Percentiles rank a stretch among this genome's conserved stretches.
phyloP scores from a whole-genome alignment of 1,140 invertebrate genomes.

The Drosophila chauvacae region DNA sequence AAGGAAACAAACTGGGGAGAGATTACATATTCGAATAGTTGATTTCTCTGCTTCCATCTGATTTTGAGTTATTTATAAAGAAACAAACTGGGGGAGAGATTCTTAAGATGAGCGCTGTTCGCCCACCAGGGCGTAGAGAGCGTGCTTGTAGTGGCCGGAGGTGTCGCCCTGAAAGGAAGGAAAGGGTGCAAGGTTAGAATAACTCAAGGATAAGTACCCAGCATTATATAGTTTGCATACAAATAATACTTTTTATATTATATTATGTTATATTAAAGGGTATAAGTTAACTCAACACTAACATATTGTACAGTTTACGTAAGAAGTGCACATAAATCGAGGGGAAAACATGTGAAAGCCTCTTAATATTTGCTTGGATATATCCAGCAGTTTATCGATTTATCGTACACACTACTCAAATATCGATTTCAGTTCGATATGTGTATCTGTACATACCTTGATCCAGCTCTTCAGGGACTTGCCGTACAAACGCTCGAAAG shows the following conservation, averaged over 20 bases:
- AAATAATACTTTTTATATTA: no score
- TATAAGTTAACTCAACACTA: no score
- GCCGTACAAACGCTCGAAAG: constrained; percentile 91
- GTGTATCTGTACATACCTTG: constrained; percentile 86
- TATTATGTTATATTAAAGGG: no score
- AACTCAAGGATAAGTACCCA: neutral
- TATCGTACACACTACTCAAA: no score
- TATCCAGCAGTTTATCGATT: no score
- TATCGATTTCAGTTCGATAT: no score
- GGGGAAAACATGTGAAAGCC: no score
- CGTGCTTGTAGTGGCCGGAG: constrained; percentile 84
- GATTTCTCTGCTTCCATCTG: constrained; percentile 11
- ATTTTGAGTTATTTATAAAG: constrained; percentile 13
- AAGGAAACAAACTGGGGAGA: constrained; percentile 20
- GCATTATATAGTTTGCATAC: neutral
- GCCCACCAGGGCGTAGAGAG: constrained; percentile 79
- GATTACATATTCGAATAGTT: constrained; percentile 41
- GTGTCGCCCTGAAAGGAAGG: constrained; percentile 71
- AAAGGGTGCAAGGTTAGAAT: neutral
- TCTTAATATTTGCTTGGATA: no score
- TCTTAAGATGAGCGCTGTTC: constrained; percentile 83
- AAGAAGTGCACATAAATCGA: no score
- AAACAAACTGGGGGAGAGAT: constrained; percentile 7
- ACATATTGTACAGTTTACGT: no score
- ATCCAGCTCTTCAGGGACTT: constrained; percentile 92